phyloP scores from a whole-genome alignment of 1,140 invertebrate species.

The Heterodera carotae region DNA sequence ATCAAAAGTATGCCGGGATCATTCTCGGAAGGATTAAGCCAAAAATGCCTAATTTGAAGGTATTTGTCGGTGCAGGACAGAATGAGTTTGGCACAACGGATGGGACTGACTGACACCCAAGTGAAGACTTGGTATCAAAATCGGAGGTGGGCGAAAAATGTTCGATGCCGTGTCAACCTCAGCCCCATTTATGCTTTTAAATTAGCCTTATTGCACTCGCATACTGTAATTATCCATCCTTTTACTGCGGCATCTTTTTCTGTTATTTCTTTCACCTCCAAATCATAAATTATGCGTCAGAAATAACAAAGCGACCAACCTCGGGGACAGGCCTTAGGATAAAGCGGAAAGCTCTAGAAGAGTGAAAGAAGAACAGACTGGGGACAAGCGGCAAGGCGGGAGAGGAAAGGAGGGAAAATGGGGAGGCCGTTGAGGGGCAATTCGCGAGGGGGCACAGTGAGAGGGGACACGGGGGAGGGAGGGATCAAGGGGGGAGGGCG shows the following conservation, averaged over 20 bases:
- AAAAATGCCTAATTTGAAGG: neutral
- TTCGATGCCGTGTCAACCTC: neutral
- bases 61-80: constrained; percentile 97
- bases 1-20: constrained; percentile 75
- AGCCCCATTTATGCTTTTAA: neutral
- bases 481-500: no score
- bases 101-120: constrained; percentile 94
- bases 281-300: constrained; percentile 27
- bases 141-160: constrained; percentile 76
- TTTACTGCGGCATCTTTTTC: neutral
- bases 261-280: constrained; percentile 6
- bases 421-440: no score
- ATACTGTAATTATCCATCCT: constrained; percentile 15
- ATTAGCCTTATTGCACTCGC: neutral
- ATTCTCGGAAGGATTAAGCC: neutral
- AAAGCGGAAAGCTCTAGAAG: neutral
- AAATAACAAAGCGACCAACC: constrained; percentile 6
- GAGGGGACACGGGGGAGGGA: no score
- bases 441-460: no score
- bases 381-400: no score
- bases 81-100: constrained; percentile 93
- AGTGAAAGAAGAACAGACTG: no score
- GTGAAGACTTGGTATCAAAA: constrained; percentile 99
- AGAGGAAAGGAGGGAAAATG: no score
- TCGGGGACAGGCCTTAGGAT: neutral